A percentile compares a stretch with the other conserved stretches of the same genome.
phyloP scores from a whole-genome alignment of 1,140 invertebrate species.

The Magallana ariakensis region DNA sequence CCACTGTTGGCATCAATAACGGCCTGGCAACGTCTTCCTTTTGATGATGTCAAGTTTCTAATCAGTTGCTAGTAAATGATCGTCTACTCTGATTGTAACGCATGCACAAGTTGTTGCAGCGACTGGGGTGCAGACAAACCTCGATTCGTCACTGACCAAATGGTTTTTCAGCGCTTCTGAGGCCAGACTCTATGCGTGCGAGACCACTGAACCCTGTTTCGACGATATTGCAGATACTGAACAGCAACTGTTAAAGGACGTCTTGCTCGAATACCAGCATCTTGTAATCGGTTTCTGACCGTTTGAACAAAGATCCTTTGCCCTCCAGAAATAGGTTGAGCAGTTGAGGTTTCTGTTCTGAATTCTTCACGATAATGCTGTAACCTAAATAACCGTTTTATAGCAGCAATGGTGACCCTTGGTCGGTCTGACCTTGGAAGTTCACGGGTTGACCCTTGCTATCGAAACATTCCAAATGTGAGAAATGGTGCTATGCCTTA shows the following conservation, averaged over 20 bases:
- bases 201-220: constrained; percentile 34
- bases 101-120: constrained; percentile 30
- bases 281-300: constrained; percentile 41
- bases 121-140: constrained; percentile 12
- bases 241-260: no score
- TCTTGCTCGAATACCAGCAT: constrained; percentile 20
- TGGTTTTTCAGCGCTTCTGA: constrained; percentile 36
- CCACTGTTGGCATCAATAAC: background rate
- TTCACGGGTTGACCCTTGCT: constrained; percentile 33
- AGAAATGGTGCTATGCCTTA: constrained; percentile 47
- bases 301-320: constrained; percentile 45
- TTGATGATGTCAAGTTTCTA: background rate
- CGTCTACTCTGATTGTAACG: constrained; percentile 26
- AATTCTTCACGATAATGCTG: background rate
- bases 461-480: no score
- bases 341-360: constrained; percentile 18
- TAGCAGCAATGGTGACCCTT: constrained; percentile 48
- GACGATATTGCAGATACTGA: constrained; percentile 1
- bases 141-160: constrained; percentile 49
- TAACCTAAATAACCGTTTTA: no score
- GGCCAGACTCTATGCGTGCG: constrained; percentile 32
- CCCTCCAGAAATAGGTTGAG: constrained; percentile 23
- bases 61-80: constrained; percentile 13
- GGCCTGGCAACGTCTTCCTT: background rate
- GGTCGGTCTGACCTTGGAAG: constrained; percentile 40